Conservation (phyloP, 2,888 invertebrate genomes). For the Chrysolina oricalcia region DNA sequence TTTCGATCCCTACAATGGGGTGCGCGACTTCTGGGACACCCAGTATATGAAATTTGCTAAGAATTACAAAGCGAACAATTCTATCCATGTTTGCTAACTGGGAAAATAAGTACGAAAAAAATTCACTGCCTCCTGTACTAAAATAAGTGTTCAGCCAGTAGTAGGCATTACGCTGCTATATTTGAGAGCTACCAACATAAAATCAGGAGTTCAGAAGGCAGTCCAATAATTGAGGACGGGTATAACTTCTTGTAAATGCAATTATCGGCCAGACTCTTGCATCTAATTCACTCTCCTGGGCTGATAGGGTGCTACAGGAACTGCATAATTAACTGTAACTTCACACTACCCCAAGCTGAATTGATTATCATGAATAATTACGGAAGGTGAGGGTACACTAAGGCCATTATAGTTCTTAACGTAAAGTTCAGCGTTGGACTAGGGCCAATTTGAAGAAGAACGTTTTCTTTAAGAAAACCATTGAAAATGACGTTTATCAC, state of each 20-base stretch:
- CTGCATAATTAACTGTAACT: conserved; percentile 24
- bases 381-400: background rate
- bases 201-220: background rate
- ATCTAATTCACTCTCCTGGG: background rate
- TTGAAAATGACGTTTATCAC: too few species aligned
- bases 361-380: conserved; percentile 4
- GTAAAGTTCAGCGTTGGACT: background rate
- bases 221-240: conserved; percentile 1
- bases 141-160: too few species aligned
- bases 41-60: too few species aligned
- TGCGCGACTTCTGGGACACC: too few species aligned
- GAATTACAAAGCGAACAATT: too few species aligned
- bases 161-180: background rate
- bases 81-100: too few species aligned
- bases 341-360: conserved; percentile 12
- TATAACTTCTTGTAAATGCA: conserved; percentile 11
- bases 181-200: background rate
- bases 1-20: too few species aligned
- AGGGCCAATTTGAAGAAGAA: background rate
- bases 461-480: background rate
- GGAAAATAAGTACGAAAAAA: too few species aligned
- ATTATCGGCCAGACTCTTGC: conserved; percentile 14
- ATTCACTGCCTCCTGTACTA: too few species aligned
- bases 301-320: conserved; percentile 1
- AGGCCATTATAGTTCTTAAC: background rate